Percentiles rank a stretch among this genome's conserved stretches.
phyloP scores from a whole-genome alignment of 1,140 invertebrate species.

The Trachymyrmex cornetzi region DNA sequence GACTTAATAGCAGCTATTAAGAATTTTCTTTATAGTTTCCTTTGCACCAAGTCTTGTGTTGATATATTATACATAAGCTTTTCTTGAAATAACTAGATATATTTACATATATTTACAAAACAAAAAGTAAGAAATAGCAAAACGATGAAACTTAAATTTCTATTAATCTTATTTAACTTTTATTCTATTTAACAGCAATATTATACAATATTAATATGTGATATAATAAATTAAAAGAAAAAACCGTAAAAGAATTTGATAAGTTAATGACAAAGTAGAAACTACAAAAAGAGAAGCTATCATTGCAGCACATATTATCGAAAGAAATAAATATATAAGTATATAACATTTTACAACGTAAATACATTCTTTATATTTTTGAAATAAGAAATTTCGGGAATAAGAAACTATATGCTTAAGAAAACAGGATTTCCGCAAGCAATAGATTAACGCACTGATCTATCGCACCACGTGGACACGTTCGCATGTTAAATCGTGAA shows the following conservation, averaged over 20 bases:
- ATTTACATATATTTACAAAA: neutral
- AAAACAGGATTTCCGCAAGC: neutral
- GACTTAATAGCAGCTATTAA: constrained; percentile 36
- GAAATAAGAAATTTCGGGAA: constrained; percentile 4
- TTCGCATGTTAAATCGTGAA: constrained; percentile 42
- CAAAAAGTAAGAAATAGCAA: neutral
- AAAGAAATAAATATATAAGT: neutral
- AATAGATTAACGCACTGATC: constrained; percentile 24
- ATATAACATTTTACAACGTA: neutral
- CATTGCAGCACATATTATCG: neutral
- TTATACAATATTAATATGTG: neutral
- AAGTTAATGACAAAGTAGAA: neutral
- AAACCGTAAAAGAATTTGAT: neutral
- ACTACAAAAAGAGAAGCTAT: neutral
- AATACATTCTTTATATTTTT: neutral
- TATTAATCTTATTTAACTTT: neutral
- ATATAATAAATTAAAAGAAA: neutral
- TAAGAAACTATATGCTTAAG: neutral
- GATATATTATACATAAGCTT: neutral
- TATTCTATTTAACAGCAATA: neutral
- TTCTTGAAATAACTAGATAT: neutral
- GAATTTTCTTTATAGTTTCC: constrained; percentile 19
- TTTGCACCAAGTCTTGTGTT: neutral
- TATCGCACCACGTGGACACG: constrained; percentile 18
- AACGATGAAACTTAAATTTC: neutral